A percentile compares a stretch with the other conserved stretches of the same genome.
phyloP scores from a whole-genome alignment of 2,797 vertebrate species.

The Syngnathus rostellatus region DNA sequence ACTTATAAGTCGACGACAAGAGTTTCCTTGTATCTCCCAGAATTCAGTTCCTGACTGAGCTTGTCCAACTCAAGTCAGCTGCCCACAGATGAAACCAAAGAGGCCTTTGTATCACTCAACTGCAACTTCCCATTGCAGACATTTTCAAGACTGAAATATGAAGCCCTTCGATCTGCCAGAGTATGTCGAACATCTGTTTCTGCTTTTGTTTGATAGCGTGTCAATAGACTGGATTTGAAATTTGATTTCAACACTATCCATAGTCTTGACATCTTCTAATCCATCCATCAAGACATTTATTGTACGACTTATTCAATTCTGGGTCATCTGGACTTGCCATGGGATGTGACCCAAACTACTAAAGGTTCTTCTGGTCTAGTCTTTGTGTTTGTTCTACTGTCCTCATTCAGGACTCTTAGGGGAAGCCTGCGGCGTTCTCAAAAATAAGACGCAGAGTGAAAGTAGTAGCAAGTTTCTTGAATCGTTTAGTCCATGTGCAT shows the following conservation, averaged over 20 bases:
- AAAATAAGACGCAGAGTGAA: background rate
- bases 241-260: background rate
- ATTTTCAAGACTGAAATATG: conserved; percentile 8
- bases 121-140: conserved; percentile 16
- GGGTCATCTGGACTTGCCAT: background rate
- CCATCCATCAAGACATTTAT: background rate
- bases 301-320: background rate
- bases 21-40: conserved; percentile 31
- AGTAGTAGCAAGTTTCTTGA: conserved; percentile 15
- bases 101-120: conserved; percentile 21
- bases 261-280: background rate
- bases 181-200: background rate
- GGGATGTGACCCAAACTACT: background rate
- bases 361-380: background rate
- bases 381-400: background rate
- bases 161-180: conserved; percentile 7
- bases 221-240: background rate
- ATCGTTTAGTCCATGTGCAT: conserved; percentile 33
- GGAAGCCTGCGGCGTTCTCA: background rate
- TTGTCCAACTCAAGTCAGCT: conserved; percentile 22
- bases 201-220: background rate
- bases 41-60: conserved; percentile 22
- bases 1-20: conserved; percentile 31
- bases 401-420: conserved; percentile 5
- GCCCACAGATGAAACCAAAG: conserved; percentile 15